Conservation (phyloP, 2,113 vertebrate genomes). For the Nerophis ophidion region DNA sequence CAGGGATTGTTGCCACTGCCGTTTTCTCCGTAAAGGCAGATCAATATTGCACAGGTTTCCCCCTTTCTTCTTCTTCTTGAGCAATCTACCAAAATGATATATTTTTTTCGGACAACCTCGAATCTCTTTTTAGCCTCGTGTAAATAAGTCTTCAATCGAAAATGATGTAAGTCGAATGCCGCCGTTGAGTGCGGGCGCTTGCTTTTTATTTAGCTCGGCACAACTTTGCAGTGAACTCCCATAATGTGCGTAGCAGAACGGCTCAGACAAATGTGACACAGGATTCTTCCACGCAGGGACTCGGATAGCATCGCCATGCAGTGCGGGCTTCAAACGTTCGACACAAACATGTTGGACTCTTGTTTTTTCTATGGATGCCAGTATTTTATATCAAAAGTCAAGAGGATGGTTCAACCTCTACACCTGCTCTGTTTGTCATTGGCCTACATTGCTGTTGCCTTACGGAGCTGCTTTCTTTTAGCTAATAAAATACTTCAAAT, state of each 20-base stretch:
- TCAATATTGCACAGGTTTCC: conserved; percentile 85
- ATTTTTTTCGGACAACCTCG: conserved; percentile 59
- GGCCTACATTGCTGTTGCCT: conserved; percentile 69
- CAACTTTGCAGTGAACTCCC: conserved; percentile 58
- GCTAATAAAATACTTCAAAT: conserved; percentile 48
- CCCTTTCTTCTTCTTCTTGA: conserved; percentile 25
- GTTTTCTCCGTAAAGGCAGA: conserved; percentile 77
- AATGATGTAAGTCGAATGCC: conserved; percentile 64
- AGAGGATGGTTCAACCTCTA: conserved; percentile 52
- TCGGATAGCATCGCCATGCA: conserved; percentile 60
- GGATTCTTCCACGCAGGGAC: conserved; percentile 60
- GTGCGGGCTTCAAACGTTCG: conserved; percentile 58
- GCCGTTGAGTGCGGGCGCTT: conserved; percentile 71
- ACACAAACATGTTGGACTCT: conserved; percentile 57
- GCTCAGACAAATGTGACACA: conserved; percentile 50
- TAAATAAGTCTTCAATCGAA: conserved; percentile 64
- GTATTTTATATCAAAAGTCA: conserved; percentile 66
- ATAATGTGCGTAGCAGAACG: conserved; percentile 61
- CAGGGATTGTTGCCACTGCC: conserved; percentile 86
- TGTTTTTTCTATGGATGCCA: conserved; percentile 58
- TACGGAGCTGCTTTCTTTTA: conserved; percentile 71
- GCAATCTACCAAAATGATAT: conserved; percentile 56
- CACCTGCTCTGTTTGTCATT: conserved; percentile 60
- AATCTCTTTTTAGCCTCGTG: conserved; percentile 50
- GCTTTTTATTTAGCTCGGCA: conserved; percentile 59